Evolutionary conservation across 2,888 invertebrate species (phyloP).

Genomic region (Adelphocoris suturalis): DNA sequence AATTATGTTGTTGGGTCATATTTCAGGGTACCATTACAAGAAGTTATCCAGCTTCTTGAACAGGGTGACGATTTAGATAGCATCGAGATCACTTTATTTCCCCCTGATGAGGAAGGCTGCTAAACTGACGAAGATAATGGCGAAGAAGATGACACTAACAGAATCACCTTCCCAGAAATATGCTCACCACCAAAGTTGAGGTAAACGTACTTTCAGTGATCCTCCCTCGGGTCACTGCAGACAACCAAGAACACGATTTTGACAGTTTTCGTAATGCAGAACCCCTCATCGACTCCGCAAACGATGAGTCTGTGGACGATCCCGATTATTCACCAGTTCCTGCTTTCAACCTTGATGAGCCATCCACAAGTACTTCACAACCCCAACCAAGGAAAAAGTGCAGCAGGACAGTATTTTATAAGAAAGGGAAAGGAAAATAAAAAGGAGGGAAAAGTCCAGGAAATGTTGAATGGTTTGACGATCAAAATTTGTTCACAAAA

Average conservation of each 20-base stretch:
- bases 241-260: not conserved
- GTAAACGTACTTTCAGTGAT: not conserved
- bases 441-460: not conserved
- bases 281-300: not conserved
- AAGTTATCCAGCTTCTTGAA: slow-evolving; percentile 45
- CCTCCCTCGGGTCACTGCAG: no score
- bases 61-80: slow-evolving; percentile 78
- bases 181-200: slow-evolving; percentile 65
- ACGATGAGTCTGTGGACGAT: slow-evolving; percentile 2
- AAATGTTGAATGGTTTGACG: slow-evolving; percentile 18
- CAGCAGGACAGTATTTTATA: slow-evolving; percentile 1
- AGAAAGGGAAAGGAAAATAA: slow-evolving; percentile 10
- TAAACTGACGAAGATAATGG: slow-evolving; percentile 69
- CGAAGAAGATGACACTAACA: slow-evolving; percentile 64
- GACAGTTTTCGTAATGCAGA: slow-evolving; percentile 2
- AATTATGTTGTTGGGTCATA: slow-evolving; percentile 50
- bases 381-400: slow-evolving; percentile 6
- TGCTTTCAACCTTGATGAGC: slow-evolving; percentile 10
- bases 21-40: slow-evolving; percentile 63
- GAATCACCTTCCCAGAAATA: slow-evolving; percentile 64
- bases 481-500: slow-evolving; percentile 48
- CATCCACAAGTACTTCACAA: not conserved
- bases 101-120: slow-evolving; percentile 63
- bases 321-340: no score
- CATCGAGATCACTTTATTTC: slow-evolving; percentile 68